These are phyloP conservation scores for Sceloporus undulatus DNA, from an alignment of 2,113 vertebrate genomes.

Conservation along the genomic window DNA sequence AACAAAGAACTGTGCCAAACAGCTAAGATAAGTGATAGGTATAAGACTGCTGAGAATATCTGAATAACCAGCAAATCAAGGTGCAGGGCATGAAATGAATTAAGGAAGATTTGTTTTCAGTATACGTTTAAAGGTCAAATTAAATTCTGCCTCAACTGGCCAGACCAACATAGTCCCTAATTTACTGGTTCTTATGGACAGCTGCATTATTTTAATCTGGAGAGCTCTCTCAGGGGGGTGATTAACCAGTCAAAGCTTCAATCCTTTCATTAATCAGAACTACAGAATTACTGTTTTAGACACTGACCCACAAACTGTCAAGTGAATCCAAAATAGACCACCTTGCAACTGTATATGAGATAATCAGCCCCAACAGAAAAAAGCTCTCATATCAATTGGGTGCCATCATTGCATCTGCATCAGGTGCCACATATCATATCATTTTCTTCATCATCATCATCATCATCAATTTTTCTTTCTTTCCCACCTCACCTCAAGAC, in stretches of 20 bases:
- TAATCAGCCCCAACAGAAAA: neutral
- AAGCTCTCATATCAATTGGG: neutral
- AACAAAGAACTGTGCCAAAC: neutral
- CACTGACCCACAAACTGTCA: neutral
- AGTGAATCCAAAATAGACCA: neutral
- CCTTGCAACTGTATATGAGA: neutral
- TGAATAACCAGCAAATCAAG: neutral
- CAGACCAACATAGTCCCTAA: neutral
- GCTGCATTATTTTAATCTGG: neutral
- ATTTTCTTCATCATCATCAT: too few species aligned
- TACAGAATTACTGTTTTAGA: neutral
- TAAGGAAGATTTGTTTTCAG: neutral
- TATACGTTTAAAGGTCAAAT: neutral
- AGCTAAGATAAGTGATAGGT: neutral
- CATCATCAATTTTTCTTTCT: too few species aligned
- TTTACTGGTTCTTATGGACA: neutral
- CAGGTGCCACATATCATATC: neutral
- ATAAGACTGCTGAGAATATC: neutral
- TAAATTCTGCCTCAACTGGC: neutral
- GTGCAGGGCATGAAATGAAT: neutral
- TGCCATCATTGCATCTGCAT: conserved; percentile 6
- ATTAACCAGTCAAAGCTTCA: neutral
- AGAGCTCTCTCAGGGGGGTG: neutral
- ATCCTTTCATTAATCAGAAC: neutral
- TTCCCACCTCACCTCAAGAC: too few species aligned